These are phyloP conservation scores for Hofmannophila pseudospretella DNA, from an alignment of 2,888 invertebrate genomes.

Conservation along the genomic window DNA sequence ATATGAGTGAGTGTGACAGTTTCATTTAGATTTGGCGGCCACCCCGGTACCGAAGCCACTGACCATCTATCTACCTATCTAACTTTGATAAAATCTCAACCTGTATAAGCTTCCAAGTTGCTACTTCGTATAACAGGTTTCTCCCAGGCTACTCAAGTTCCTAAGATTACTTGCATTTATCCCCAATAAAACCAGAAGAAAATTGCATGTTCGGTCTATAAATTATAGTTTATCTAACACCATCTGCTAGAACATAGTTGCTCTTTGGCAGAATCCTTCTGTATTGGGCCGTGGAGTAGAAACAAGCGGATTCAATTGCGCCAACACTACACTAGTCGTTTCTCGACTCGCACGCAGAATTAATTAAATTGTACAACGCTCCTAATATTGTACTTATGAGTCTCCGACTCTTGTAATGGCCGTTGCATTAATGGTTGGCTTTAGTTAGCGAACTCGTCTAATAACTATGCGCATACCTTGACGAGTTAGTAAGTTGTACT, in stretches of 20 bases:
- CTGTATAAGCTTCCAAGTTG: too few relatives aligned
- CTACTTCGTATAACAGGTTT: too few relatives aligned
- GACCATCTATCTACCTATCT: not conserved
- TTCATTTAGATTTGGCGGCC: too few relatives aligned
- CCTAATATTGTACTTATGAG: constrained; percentile 19
- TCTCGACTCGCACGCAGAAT: constrained; percentile 34
- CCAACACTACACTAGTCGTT: constrained; percentile 39
- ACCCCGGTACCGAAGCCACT: too few relatives aligned
- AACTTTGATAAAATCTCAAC: not conserved
- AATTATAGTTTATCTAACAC: not conserved
- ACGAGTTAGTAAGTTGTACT: too few relatives aligned
- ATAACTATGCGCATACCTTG: constrained; percentile 7
- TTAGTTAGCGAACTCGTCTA: constrained; percentile 8
- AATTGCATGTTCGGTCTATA: too few relatives aligned
- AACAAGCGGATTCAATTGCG: constrained; percentile 47
- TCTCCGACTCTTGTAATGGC: constrained; percentile 8
- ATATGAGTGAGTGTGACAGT: too few relatives aligned
- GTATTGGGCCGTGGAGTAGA: constrained; percentile 12
- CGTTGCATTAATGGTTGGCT: constrained; percentile 3
- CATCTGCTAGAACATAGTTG: constrained; percentile 14
- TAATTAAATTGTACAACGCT: constrained; percentile 47
- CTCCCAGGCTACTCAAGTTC: too few relatives aligned
- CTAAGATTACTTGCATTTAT: too few relatives aligned
- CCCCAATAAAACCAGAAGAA: too few relatives aligned
- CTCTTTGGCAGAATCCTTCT: constrained; percentile 30